Base-by-base conservation (phyloP, 1,140 invertebrate species). In the Saccostrea echinata region DNA sequence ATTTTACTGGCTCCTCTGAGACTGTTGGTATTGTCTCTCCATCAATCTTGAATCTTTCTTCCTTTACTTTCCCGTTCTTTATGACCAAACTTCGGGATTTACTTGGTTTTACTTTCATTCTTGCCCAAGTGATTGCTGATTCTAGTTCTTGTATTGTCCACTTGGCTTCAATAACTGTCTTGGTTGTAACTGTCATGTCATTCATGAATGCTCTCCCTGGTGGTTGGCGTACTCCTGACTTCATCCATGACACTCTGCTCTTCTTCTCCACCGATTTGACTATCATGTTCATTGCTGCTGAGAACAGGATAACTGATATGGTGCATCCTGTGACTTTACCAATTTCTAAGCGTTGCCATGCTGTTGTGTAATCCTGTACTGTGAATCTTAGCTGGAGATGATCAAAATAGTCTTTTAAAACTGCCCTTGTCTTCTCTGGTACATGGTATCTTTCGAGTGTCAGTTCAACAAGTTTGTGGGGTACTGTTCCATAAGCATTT, bases 121-220 rank as follows among this genome's bases (percentile, higher is more conserved):
- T 81, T 12, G 84, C 86, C 80, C 35, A 84, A 24, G 13, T 35
- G 43, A 88, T 84, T 3, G 83, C 52, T 13, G 85, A 84, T 12
- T 84, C 64, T 24, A 80, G 52, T 30, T 88, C 84, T 30, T 86
- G 18, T 21, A 89, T 43, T 52, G 61, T 87, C 86, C 83, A 87
- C 11, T 51, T 51, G 43, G 24, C 84, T 80, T 90, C 84, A 13
- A 87, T 21, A 24, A 68, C 4, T 1, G 83, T 86, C 83, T 82
- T 86, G 18, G 83, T 52, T 6, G 55, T 89, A 1, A 89, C 51
- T 0, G 86, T 89, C 83, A 87, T 87, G 43, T 87, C 86, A 52
- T 89, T 83, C 86, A 87, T 87, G 27, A 89, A 89, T 18, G 53
- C 86, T 52, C 83, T 89, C 4, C 33, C 68, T 16, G 88, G 84